Evolutionary conservation across 2,113 vertebrate genomes (phyloP).

Genomic region (Erpornis zantholeuca): DNA sequence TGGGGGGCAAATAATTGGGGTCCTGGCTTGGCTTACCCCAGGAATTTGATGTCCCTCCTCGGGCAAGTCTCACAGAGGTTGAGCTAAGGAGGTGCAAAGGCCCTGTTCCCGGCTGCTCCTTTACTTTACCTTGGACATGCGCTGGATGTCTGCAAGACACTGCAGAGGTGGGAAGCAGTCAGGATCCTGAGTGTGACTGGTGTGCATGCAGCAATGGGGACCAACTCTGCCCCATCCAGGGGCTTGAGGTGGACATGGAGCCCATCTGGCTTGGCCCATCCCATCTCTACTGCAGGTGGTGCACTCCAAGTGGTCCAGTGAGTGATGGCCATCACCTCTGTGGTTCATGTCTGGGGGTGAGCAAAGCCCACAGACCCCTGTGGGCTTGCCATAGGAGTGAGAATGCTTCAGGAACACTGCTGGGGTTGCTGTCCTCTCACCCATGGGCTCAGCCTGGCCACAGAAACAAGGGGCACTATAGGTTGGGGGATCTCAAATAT

Average conservation of each 20-base stretch:
- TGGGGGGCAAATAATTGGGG: too few relatives aligned
- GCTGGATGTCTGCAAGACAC: not conserved
- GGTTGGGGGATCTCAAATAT: not conserved
- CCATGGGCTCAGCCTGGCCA: not conserved
- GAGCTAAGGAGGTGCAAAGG: not conserved
- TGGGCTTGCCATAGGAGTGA: not conserved
- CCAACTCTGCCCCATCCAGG: not conserved
- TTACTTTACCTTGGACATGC: not conserved
- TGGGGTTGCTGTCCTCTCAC: not conserved
- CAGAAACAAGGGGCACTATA: not conserved
- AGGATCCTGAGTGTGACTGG: not conserved
- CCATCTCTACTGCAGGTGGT: not conserved
- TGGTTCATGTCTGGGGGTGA: not conserved
- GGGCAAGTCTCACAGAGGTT: not conserved
- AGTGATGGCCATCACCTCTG: not conserved
- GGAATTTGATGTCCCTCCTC: not conserved
- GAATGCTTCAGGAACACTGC: not conserved
- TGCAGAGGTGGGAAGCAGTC: not conserved
- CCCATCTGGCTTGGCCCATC: not conserved
- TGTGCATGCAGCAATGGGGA: not conserved
- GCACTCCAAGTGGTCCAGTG: not conserved
- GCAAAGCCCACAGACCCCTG: rapidly evolving
- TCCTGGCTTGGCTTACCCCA: not conserved
- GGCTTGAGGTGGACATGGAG: not conserved
- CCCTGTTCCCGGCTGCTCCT: not conserved